Evolutionary conservation across 2,888 invertebrate genomes (phyloP), one percentile per base, ranked within the genome.

Genomic region (Liodrosophila aerea): DNA sequence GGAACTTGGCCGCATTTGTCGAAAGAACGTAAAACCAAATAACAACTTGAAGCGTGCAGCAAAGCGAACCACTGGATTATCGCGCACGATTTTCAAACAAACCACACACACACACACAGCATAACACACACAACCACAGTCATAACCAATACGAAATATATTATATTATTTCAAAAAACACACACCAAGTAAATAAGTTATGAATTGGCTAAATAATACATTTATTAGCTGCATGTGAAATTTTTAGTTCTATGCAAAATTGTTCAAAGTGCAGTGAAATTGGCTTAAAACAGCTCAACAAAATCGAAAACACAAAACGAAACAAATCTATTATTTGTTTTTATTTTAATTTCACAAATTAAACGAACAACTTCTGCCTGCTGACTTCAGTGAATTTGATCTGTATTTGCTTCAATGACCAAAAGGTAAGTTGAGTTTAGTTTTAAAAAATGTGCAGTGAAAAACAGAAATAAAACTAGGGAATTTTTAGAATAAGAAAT

Each of bases 1-100:
- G 12, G 22, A 81, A 44, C 40, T 58, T 29, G n/a, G n/a, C n/a
- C 49, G 61, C 49, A 49, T 43, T 46, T 33, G 13, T 8, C 0
- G 46, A 81, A 85, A 77, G 44, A 69, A 59, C 85, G 85, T 77
- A 73, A 76, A 59, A 12, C 27, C 7, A 39, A 46, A 70, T 69
- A 77, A 76, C 82, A 82, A 76, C 74, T 80, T 73, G 61, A 71
- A 86, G 87, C 88, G 88, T 88, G 88, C 81, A 72, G 72, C 71
- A 76, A 86, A 88, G 87, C 87, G 87, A 88, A 73, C 87, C 73
- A 74, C 78, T 87, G 87, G 87, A 88, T 88, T 88, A 88, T 88
- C 87, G 87, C 87, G 87, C 87, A 87, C 85, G 85, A 80, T 69
- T 73, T 68, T 64, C 57, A 64, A 63, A 68, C 41, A 57, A 30